Conservation (phyloP, 2,888 invertebrate species). For the Nineta flava region DNA sequence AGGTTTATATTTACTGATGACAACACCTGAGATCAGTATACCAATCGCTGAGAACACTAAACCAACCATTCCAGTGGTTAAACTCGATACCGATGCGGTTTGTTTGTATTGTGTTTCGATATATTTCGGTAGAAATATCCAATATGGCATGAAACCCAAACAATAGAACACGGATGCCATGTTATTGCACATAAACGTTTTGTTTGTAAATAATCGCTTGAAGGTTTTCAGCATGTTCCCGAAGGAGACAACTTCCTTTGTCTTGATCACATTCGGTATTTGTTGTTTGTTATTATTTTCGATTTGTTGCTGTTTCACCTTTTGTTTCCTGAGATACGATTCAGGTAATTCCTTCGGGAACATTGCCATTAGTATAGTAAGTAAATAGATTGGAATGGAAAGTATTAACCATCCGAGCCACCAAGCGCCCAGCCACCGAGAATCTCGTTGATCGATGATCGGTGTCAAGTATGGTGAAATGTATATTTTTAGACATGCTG, state of each 20-base stretch:
- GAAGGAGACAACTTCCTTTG: slow-evolving; percentile 28
- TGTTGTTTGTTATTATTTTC: slow-evolving; percentile 4
- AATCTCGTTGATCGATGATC: slow-evolving; percentile 47
- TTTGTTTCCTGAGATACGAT: slow-evolving; percentile 38
- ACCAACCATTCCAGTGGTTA: slow-evolving; percentile 56
- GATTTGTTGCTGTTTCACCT: slow-evolving; percentile 12
- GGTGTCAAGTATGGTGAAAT: slow-evolving; percentile 47
- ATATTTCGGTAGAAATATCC: slow-evolving; percentile 70
- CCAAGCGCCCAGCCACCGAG: slow-evolving; percentile 72
- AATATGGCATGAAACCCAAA: slow-evolving; percentile 55
- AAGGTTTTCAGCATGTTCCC: slow-evolving; percentile 47
- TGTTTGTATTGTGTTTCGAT: slow-evolving; percentile 68
- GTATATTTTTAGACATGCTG: slow-evolving; percentile 45
- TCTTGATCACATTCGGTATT: slow-evolving; percentile 15
- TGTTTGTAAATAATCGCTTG: slow-evolving; percentile 44
- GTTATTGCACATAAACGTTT: slow-evolving; percentile 54
- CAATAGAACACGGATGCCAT: slow-evolving; percentile 57
- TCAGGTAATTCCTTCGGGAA: slow-evolving; percentile 54
- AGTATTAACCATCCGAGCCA: slow-evolving; percentile 60
- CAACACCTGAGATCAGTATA: slow-evolving; percentile 45
- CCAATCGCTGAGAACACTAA: slow-evolving; percentile 54
- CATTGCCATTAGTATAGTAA: slow-evolving; percentile 43
- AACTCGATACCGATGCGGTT: slow-evolving; percentile 56
- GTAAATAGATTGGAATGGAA: slow-evolving; percentile 37
- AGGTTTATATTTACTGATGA: slow-evolving; percentile 50